Conservation (phyloP, 2,797 vertebrate genomes). For the Sebastes kiyomatsui region DNA sequence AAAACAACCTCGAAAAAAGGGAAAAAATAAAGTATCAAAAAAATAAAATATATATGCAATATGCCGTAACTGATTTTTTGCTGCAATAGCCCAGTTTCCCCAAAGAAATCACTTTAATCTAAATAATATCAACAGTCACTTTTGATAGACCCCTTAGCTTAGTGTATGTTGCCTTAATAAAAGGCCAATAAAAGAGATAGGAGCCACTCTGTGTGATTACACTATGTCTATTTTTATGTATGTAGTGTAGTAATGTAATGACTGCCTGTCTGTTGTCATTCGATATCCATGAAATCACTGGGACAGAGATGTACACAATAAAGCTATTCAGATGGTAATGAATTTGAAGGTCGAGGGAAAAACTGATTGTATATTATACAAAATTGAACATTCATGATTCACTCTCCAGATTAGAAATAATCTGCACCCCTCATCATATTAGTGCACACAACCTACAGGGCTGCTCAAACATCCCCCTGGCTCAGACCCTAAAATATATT, state of each 20-base stretch:
- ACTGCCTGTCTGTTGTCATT: not conserved
- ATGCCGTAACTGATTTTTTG: not conserved
- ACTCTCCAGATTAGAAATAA: not conserved
- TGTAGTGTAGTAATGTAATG: not conserved
- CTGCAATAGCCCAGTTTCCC: not conserved
- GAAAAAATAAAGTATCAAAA: too few species aligned
- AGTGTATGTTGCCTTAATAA: not conserved
- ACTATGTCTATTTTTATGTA: not conserved
- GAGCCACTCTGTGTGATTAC: not conserved
- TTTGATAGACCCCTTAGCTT: too few species aligned
- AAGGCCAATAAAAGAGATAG: not conserved
- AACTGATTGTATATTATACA: not conserved
- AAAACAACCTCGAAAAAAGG: too few species aligned
- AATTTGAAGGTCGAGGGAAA: conserved; percentile 7
- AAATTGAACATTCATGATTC: not conserved
- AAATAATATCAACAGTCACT: not conserved
- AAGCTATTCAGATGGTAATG: not conserved
- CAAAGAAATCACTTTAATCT: not conserved
- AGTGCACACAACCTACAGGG: not conserved
- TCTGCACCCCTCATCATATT: not conserved
- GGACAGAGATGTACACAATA: not conserved
- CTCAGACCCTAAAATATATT: not conserved
- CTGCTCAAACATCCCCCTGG: not conserved
- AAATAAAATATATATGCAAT: not conserved
- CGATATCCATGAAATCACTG: not conserved